A percentile compares a stretch with the other conserved stretches of the same genome.
Conservation (phyloP, 92 coral and sea anemone species). For the Bergia sp. region DNA sequence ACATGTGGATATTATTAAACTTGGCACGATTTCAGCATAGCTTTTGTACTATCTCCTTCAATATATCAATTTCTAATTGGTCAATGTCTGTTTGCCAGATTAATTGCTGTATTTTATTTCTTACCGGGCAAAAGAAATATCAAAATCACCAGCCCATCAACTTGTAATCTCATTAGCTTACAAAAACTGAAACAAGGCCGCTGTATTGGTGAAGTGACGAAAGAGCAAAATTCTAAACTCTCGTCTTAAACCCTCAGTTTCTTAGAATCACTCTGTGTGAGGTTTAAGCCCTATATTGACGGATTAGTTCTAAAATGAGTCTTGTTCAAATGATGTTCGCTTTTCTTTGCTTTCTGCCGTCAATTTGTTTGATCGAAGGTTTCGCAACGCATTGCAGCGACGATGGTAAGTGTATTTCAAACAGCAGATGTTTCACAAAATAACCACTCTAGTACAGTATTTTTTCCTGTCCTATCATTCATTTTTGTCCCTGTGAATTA, state of each 20-base stretch:
- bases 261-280: neutral
- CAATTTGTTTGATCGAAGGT: constrained; percentile 2
- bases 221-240: neutral
- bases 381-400: constrained; percentile 28
- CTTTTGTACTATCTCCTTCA: neutral
- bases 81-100: constrained; percentile 5
- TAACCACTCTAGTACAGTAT: no score
- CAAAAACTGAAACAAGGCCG: no score
- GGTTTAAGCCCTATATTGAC: neutral
- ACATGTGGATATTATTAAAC: neutral
- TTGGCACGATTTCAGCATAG: neutral
- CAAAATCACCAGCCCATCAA: neutral
- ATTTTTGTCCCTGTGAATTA: neutral
- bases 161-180: no score
- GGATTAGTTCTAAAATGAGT: neutral
- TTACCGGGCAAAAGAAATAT: neutral
- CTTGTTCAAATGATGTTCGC: neutral
- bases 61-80: constrained; percentile 27
- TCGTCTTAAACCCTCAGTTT: neutral
- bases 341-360: neutral
- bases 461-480: neutral
- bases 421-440: neutral
- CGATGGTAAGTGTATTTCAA: constrained; percentile 6
- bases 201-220: neutral
- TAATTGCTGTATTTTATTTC: neutral